Conservation (phyloP, 2,888 invertebrate species). For the Drosophila colorata region DNA sequence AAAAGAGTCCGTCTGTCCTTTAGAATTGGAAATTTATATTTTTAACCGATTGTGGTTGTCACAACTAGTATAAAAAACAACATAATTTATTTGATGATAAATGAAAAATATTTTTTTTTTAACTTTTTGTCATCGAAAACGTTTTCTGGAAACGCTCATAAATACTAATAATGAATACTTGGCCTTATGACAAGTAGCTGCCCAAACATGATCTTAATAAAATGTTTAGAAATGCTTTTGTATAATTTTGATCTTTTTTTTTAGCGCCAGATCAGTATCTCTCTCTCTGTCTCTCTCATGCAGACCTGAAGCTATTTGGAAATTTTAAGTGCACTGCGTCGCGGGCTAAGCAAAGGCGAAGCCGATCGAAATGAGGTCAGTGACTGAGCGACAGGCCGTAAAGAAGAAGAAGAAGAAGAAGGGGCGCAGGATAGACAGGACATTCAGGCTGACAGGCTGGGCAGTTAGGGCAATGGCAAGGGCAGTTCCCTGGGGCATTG, state of each 20-base stretch:
- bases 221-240: neutral
- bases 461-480: constrained; percentile 12
- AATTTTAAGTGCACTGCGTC: neutral
- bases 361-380: constrained; percentile 75
- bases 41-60: too few relatives aligned
- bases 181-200: too few relatives aligned
- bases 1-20: too few relatives aligned
- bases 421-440: constrained; percentile 26
- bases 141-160: too few relatives aligned
- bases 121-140: too few relatives aligned
- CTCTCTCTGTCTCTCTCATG: neutral
- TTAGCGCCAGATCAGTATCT: neutral
- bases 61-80: too few relatives aligned
- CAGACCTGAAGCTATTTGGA: neutral
- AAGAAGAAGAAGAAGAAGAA: constrained; percentile 3
- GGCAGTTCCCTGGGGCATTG: constrained; percentile 41
- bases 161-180: too few relatives aligned
- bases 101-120: too few relatives aligned
- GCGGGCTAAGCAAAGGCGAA: constrained; percentile 8
- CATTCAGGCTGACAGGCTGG: constrained; percentile 36
- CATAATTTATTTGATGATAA: too few relatives aligned
- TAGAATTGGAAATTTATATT: too few relatives aligned
- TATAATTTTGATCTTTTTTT: neutral
- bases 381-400: constrained; percentile 55
- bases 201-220: neutral